These are phyloP conservation scores for Lemur catta DNA, from an alignment of 2,797 vertebrate species.

Conservation along the genomic window DNA sequence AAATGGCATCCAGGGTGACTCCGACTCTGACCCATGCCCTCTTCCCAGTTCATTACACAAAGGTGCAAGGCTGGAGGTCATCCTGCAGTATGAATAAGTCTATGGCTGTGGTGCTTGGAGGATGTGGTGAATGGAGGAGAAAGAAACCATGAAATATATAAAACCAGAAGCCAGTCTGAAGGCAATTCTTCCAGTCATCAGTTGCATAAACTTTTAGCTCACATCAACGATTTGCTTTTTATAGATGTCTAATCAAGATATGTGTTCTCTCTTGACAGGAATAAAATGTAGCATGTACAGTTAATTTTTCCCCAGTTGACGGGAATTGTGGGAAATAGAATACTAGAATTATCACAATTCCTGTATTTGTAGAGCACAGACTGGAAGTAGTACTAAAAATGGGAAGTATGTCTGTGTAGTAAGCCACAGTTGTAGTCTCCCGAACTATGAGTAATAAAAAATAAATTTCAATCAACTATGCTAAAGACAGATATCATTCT, in stretches of 20 bases:
- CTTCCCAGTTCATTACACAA: neutral
- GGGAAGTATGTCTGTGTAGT: neutral
- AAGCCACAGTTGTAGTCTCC: neutral
- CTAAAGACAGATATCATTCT: neutral
- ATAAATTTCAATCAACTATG: neutral
- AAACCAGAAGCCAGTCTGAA: neutral
- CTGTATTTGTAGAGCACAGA: neutral
- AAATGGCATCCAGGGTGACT: neutral
- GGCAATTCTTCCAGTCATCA: neutral
- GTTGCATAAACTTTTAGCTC: neutral
- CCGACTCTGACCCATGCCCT: neutral
- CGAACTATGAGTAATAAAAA: neutral
- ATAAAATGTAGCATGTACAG: neutral
- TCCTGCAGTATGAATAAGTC: neutral
- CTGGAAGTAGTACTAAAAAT: neutral
- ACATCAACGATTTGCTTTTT: neutral
- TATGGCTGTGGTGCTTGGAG: neutral
- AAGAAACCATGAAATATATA: neutral
- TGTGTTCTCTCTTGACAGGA: neutral
- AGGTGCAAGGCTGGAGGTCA: neutral
- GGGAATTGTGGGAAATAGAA: neutral
- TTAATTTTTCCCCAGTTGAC: neutral
- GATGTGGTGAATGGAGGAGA: fast-evolving
- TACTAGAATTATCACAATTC: neutral
- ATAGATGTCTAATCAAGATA: neutral